Percentiles rank a stretch among this genome's conserved stretches.
Evolutionary conservation across 1,140 invertebrate species (phyloP).

Genomic region (Bombus affinis): DNA sequence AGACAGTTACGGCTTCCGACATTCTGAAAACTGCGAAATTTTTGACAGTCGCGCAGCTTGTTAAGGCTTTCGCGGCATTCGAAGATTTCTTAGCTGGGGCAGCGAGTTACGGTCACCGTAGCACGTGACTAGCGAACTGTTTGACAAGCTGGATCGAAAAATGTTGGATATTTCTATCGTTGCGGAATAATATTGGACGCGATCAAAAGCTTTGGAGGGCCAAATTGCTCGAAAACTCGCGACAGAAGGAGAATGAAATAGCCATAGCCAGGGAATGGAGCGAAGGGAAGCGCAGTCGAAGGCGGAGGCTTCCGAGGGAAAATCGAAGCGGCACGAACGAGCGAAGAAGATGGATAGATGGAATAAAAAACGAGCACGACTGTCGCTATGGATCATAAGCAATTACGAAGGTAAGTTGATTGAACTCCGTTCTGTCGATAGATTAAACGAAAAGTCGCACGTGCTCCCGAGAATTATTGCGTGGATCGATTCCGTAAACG

Average conservation of each 20-base stretch:
- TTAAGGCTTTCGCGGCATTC: background rate
- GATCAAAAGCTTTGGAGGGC: background rate
- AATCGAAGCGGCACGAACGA: background rate
- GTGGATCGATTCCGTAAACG: background rate
- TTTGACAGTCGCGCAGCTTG: background rate
- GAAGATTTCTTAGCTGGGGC: too few species aligned
- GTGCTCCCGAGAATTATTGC: constrained; percentile 1
- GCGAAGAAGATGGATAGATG: background rate
- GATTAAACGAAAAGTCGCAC: constrained; percentile 11
- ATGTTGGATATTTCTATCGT: background rate
- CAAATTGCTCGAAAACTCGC: constrained; percentile 21
- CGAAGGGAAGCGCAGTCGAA: background rate
- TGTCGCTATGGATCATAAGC: constrained; percentile 4
- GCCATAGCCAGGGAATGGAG: background rate
- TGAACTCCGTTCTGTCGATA: background rate
- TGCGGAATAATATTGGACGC: constrained; percentile 6
- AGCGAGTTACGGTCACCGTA: too few species aligned
- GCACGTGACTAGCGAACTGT: background rate
- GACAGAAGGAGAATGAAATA: background rate
- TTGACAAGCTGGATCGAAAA: background rate
- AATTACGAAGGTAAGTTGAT: constrained; percentile 24
- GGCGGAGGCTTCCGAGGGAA: background rate
- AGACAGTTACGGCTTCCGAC: background rate
- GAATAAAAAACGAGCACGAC: background rate
- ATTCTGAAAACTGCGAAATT: background rate